A percentile compares a stretch with the other conserved stretches of the same genome.
Conservation (phyloP, 2,113 vertebrate genomes). For the Dicentrarchus labrax region DNA sequence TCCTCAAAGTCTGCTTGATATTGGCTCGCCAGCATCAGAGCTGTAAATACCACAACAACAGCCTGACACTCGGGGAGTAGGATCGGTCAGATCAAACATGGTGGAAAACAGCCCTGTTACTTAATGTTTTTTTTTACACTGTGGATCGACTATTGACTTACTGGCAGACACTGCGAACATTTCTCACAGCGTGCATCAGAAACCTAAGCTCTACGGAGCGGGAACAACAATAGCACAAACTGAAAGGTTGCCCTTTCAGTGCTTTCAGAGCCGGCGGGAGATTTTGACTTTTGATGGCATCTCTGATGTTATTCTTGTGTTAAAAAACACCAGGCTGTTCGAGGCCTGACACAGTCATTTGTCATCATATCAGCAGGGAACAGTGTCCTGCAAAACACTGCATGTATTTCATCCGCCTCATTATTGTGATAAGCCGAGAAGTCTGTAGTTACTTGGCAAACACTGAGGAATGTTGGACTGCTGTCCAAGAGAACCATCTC, state of each 20-base stretch:
- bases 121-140: slow-evolving; percentile 26
- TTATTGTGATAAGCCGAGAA: slow-evolving; percentile 58
- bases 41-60: slow-evolving; percentile 44
- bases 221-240: slow-evolving; percentile 30
- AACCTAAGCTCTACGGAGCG: slow-evolving; percentile 10
- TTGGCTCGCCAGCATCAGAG: not conserved
- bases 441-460: slow-evolving; percentile 62
- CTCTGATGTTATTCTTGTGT: slow-evolving; percentile 42
- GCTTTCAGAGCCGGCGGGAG: slow-evolving; percentile 38
- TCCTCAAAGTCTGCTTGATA: not conserved
- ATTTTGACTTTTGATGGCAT: slow-evolving; percentile 47
- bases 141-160: slow-evolving; percentile 20
- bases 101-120: slow-evolving; percentile 25
- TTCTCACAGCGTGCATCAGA: slow-evolving; percentile 54
- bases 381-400: slow-evolving; percentile 45
- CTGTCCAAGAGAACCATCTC: slow-evolving; percentile 44
- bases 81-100: not conserved
- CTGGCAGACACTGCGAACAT: slow-evolving; percentile 23
- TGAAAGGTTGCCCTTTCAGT: slow-evolving; percentile 43
- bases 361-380: slow-evolving; percentile 48
- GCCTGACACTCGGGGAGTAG: not conserved
- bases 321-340: slow-evolving; percentile 29
- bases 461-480: slow-evolving; percentile 49
- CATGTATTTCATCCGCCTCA: slow-evolving; percentile 43
- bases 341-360: slow-evolving; percentile 52